A percentile compares a stretch with the other conserved stretches of the same genome.
Evolutionary conservation across 2,113 vertebrate genomes (phyloP).

Genomic region (Athene cunicularia): DNA sequence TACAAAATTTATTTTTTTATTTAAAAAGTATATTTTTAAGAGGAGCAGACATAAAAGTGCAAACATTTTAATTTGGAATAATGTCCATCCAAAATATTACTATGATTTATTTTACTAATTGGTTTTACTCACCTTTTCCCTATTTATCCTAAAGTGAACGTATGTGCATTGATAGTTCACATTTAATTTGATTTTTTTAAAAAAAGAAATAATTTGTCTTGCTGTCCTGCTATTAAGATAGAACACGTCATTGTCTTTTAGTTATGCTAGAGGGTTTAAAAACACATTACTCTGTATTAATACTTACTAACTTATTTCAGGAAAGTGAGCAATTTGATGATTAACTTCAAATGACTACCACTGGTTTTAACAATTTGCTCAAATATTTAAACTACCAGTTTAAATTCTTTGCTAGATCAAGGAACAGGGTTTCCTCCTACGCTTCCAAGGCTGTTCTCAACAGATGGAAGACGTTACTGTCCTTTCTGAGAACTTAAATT

Average conservation of each 20-base stretch:
- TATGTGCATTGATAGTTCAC: neutral
- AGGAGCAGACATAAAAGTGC: neutral
- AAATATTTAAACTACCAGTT: neutral
- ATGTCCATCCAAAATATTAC: neutral
- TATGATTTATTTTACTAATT: neutral
- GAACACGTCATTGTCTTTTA: neutral
- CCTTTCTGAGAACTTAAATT: slow-evolving; percentile 42
- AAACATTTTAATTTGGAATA: neutral
- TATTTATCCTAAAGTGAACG: neutral
- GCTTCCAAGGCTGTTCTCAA: neutral
- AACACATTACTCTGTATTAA: neutral
- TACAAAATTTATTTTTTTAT: neutral
- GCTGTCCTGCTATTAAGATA: neutral
- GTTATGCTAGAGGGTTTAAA: neutral
- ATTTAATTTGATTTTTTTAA: neutral
- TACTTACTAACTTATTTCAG: neutral
- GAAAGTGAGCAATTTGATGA: neutral
- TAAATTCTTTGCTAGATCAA: neutral
- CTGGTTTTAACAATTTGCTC: neutral
- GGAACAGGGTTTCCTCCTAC: neutral
- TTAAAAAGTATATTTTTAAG: neutral
- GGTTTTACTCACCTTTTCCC: neutral
- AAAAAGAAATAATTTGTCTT: neutral
- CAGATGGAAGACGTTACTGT: slow-evolving; percentile 54
- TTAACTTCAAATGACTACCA: neutral